Base-by-base conservation (phyloP, 2,888 invertebrate species). In the Lordiphosa fenestrarum region DNA sequence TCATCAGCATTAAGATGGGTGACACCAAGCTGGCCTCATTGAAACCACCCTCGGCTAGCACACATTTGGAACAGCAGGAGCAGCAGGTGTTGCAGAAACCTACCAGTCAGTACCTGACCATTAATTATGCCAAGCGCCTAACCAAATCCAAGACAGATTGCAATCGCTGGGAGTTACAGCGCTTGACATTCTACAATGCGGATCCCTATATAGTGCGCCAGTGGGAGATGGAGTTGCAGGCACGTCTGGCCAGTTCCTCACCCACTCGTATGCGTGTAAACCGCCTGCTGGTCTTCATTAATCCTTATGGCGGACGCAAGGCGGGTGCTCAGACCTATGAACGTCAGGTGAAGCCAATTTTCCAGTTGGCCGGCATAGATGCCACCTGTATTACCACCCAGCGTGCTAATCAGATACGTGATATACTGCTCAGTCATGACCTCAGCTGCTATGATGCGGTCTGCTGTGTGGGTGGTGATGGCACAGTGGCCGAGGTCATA, bases 381-480 rank as follows among this genome's bases (percentile, higher is more conserved):
- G 92, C 92, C 13, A 93, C 92, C 53, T 91, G 93, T 65, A 91
- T 93, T 50, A 91, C 94, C 33, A 95, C 96, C 0, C 93, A 95
- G 84, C 90, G 94, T 57, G 92, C 93, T 15, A 94, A 95, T 86
- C 95, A 96, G 89, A 95, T 95, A 33, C 91, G 92, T 35, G 95
- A 96, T 83, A 91, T 92, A 19, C 71, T 89, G 2, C 88, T 95
- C 47, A 90, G 90, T 54, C 91, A 91, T 55, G 91, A 91, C 80
- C 87, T 93, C 61, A 92, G 93, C 64, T 89, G 90, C 69, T 92
- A 91, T 70, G 92, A 94, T 90, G 95, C 94, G 0, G 91, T 96
- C 15, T 93, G 94, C 13, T 94, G 94, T 87, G 94, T 96, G 6
- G 96, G 96, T 0, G 96, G 96, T 0, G 96, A 97, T 88, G 96